These are phyloP conservation scores for Buathra laborator DNA, from an alignment of 2,888 invertebrate genomes.

Conservation along the genomic window DNA sequence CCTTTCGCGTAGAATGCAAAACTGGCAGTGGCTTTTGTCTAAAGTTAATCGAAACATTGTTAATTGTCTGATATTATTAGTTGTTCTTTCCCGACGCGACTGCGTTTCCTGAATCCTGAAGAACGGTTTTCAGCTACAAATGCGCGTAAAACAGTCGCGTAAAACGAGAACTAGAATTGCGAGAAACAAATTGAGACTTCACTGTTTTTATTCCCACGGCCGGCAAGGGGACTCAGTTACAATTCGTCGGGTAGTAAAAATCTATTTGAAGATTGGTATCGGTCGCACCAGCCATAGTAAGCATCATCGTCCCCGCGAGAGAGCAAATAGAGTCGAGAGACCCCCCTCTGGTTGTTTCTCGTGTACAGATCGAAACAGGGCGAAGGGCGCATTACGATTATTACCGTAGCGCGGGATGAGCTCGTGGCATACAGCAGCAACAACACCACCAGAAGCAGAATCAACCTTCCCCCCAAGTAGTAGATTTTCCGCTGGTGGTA, in stretches of 20 bases:
- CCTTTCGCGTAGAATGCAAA: too few species aligned
- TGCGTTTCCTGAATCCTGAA: too few species aligned
- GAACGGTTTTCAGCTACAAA: neutral
- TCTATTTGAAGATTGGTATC: slow-evolving; percentile 77
- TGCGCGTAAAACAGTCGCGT: neutral
- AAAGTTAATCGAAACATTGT: too few species aligned
- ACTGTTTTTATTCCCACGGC: slow-evolving; percentile 56
- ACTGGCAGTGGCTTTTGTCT: too few species aligned
- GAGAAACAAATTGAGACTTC: slow-evolving; percentile 62
- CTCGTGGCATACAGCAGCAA: slow-evolving; percentile 36
- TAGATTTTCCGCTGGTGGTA: slow-evolving; percentile 56
- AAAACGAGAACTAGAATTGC: neutral
- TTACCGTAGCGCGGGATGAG: slow-evolving; percentile 77
- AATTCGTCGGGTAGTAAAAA: slow-evolving; percentile 78
- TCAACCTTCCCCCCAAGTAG: slow-evolving; percentile 42
- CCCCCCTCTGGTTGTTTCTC: slow-evolving; percentile 69
- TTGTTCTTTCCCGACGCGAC: too few species aligned
- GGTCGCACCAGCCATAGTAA: slow-evolving; percentile 52
- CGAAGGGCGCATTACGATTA: slow-evolving; percentile 85
- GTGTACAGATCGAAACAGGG: slow-evolving; percentile 51
- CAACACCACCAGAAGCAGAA: slow-evolving; percentile 16
- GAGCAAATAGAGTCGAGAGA: slow-evolving; percentile 65
- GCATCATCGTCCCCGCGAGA: slow-evolving; percentile 59
- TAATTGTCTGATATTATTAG: too few species aligned
- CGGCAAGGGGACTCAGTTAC: slow-evolving; percentile 62